These are phyloP conservation scores for Machaerirhynchus nigripectus DNA, from an alignment of 2,113 vertebrate genomes.

Conservation along the genomic window DNA sequence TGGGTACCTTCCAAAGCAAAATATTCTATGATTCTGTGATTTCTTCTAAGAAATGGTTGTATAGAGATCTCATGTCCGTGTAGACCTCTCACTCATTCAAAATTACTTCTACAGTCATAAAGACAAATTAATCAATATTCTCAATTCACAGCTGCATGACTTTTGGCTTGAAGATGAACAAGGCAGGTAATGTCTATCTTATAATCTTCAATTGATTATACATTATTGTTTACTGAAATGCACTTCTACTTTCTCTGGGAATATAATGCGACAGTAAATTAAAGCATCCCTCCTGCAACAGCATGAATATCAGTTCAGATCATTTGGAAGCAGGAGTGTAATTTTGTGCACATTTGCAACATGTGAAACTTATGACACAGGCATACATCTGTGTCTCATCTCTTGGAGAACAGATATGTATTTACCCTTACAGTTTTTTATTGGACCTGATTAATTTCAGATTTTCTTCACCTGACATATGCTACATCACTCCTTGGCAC, in stretches of 20 bases:
- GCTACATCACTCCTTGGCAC: not conserved
- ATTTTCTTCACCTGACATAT: not conserved
- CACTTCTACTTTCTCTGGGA: not conserved
- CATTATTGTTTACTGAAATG: not conserved
- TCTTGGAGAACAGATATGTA: not conserved
- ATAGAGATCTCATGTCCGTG: not conserved
- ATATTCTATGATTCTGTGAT: not conserved
- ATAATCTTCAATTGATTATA: not conserved
- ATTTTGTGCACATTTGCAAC: not conserved
- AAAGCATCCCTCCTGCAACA: not conserved
- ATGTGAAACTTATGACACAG: not conserved
- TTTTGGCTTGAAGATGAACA: not conserved
- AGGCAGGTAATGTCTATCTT: not conserved
- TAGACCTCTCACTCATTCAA: not conserved
- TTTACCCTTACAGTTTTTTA: not conserved
- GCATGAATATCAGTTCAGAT: not conserved
- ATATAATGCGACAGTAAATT: not conserved
- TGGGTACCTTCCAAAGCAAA: not conserved
- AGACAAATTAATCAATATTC: not conserved
- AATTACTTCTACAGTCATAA: not conserved
- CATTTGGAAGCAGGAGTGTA: not conserved
- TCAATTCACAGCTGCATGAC: not conserved
- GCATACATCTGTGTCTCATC: accelerated
- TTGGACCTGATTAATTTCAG: not conserved
- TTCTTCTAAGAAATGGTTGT: not conserved